Evolutionary conservation across 2,888 invertebrate genomes (phyloP).

Genomic region (Noctuana brunneofusca): DNA sequence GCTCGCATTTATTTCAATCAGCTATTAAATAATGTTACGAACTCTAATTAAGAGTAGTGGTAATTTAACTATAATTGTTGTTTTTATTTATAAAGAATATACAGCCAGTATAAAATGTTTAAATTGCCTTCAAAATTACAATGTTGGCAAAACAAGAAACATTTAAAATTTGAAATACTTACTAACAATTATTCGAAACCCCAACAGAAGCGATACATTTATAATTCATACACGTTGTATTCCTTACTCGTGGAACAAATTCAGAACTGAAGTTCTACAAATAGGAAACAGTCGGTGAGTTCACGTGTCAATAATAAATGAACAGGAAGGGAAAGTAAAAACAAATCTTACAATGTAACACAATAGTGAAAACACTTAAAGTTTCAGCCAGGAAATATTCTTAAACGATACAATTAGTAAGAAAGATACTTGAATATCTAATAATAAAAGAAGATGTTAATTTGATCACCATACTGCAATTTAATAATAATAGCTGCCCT

Average conservation of each 20-base stretch:
- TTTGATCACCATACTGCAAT: too few species aligned
- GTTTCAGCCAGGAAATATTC: background rate
- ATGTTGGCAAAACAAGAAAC: conserved; percentile 11
- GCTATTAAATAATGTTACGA: too few species aligned
- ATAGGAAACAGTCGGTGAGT: conserved; percentile 34
- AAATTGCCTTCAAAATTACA: background rate
- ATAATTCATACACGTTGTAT: conserved; percentile 19
- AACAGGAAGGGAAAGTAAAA: conserved; percentile 7
- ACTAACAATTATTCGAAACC: conserved; percentile 16
- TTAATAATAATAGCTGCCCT: too few species aligned
- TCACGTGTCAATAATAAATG: conserved; percentile 37
- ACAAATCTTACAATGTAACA: background rate
- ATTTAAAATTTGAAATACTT: conserved; percentile 20
- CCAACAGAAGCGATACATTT: conserved; percentile 7
- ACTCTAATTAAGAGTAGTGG: too few species aligned
- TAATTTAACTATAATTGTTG: too few species aligned
- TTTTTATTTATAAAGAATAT: too few species aligned
- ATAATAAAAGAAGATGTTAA: too few species aligned
- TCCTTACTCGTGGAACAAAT: conserved; percentile 17
- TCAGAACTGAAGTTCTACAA: conserved; percentile 28
- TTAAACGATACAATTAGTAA: background rate
- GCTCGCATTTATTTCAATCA: too few species aligned
- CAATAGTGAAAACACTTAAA: background rate
- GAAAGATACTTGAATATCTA: too few species aligned
- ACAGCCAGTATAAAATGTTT: too few species aligned